These are phyloP conservation scores for Pinna nobilis DNA, from an alignment of 1,140 invertebrate genomes.

Conservation along the genomic window DNA sequence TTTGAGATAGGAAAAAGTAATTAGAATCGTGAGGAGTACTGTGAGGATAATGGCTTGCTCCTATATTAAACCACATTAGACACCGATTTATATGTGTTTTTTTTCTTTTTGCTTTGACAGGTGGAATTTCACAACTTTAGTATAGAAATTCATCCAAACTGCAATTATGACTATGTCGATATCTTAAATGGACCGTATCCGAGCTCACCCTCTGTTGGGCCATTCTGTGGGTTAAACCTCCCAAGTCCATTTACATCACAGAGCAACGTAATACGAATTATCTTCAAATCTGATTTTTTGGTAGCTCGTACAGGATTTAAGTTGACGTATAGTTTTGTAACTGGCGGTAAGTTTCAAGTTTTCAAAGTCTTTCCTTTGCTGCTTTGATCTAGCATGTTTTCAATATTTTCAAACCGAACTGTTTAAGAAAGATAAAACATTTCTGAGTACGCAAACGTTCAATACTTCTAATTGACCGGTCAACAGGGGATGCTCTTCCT, in stretches of 20 bases:
- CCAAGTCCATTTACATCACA: conserved; percentile 91
- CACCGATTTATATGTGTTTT: background rate
- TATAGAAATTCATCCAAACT: conserved; percentile 93
- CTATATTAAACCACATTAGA: too few species aligned
- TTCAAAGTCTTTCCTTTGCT: too few species aligned
- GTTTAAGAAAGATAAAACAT: too few species aligned
- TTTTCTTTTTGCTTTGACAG: conserved; percentile 58
- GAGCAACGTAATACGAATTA: conserved; percentile 87
- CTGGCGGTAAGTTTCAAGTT: conserved; percentile 59
- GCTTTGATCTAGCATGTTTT: too few species aligned
- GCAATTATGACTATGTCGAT: conserved; percentile 94
- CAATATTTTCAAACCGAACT: too few species aligned
- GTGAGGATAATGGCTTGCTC: too few species aligned
- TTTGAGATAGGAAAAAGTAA: too few species aligned
- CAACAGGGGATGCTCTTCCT: too few species aligned
- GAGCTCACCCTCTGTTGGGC: conserved; percentile 76
- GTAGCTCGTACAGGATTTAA: conserved; percentile 80
- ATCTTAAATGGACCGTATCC: conserved; percentile 88
- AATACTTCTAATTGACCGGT: too few species aligned
- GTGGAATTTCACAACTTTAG: conserved; percentile 96
- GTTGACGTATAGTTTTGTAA: conserved; percentile 67
- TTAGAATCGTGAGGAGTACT: too few species aligned
- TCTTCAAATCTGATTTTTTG: conserved; percentile 91
- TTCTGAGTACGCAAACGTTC: too few species aligned
- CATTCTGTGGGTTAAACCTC: conserved; percentile 85